Conservation (phyloP, 2,797 vertebrate genomes). For the Pachyuromys duprasi region DNA sequence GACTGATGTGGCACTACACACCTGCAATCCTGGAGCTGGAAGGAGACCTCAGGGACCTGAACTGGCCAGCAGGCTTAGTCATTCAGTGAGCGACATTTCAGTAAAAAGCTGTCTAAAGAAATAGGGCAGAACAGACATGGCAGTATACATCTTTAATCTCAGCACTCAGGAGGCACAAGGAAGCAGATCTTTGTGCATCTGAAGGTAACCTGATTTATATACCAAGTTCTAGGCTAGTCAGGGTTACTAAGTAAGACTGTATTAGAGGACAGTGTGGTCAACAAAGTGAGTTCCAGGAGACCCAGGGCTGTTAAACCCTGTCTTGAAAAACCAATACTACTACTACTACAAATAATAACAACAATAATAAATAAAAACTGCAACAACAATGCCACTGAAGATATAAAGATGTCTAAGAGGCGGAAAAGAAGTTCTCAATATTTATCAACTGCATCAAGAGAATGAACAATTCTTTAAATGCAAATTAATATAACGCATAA, state of each 20-base stretch:
- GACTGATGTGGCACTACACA: neutral
- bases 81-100: neutral
- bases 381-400: neutral
- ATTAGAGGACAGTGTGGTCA: neutral
- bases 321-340: neutral
- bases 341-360: neutral
- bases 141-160: neutral
- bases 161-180: neutral
- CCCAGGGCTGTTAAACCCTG: neutral
- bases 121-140: neutral
- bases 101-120: neutral
- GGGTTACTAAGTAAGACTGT: neutral
- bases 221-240: neutral
- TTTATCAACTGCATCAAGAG: neutral
- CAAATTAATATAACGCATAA: neutral
- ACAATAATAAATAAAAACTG: neutral
- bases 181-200: neutral
- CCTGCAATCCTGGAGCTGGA: neutral
- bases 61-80: neutral
- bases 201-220: neutral
- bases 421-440: neutral
- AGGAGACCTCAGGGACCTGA: neutral
- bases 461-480: neutral
- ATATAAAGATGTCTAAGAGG: neutral
- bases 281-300: neutral